Base-by-base conservation (phyloP, 2,113 vertebrate genomes). In the Asarcornis scutulata region DNA sequence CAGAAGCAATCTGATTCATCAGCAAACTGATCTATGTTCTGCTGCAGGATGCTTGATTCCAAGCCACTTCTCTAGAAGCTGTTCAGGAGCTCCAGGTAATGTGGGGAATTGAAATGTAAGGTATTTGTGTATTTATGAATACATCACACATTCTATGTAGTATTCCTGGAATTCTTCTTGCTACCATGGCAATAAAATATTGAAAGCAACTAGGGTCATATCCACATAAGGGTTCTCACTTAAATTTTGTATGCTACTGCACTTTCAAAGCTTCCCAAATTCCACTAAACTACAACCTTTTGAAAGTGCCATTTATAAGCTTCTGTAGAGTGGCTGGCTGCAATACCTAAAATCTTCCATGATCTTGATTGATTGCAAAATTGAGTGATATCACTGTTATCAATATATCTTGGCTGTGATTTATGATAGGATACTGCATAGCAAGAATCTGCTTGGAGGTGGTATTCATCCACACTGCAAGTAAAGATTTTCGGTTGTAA, bases 151-250 rank as follows among this genome's bases (percentile, higher is more conserved):
- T 59, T 74, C 1, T 2, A 11, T 42, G 17, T 6, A 32, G 10
- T 11, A 14, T 18, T 16, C 23, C 56, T 40, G 20, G 32, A 66
- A 27, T 21, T 5, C 8, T 73, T 79, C 80, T 46, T 69, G 50
- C 36, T 79, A 75, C 48, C 0, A 0, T 20, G 5, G 13, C 11
- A 67, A 81, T 15, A 71, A 93, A 89, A 91, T 50, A 87, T 2
- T 52, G 56, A 92, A 86, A 80, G 44, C 31, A 36, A 8, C 13
- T 53, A 58, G 9, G 23, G 63, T 59, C 4, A 3, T 25, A 67
- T 21, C 34, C 76, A 40, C 17, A 17, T 58, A 18, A 31, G 22
- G 10, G 7, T 48, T 83, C 0, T 0, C 15, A 10, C 7, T 63
- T 78, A 11, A 64, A 5, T 36, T 62, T 27, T 91, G 82, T 14